phyloP scores from a whole-genome alignment of 1,140 invertebrate species.

The Monochamus saltuarius region DNA sequence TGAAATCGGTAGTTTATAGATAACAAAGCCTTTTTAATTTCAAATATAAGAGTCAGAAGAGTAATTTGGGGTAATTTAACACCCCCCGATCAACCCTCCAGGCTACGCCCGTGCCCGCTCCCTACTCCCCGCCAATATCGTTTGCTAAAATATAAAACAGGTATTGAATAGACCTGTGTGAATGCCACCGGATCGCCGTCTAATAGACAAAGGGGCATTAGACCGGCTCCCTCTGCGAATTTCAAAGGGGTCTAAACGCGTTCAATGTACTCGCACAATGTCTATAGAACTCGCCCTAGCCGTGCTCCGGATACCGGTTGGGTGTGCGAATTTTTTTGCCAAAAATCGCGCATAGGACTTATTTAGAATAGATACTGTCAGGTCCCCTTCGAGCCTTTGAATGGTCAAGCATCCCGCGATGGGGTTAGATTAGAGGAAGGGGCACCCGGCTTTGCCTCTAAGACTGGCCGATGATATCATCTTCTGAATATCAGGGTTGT shows the following conservation, averaged over 20 bases:
- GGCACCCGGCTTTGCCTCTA: too few relatives aligned
- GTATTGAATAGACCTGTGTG: constrained; percentile 29
- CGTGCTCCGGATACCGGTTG: constrained; percentile 15
- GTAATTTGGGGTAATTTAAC: too few relatives aligned
- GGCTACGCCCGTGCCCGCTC: too few relatives aligned
- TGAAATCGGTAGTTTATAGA: too few relatives aligned
- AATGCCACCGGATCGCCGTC: constrained; percentile 19
- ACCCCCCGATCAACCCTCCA: too few relatives aligned
- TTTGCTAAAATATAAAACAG: constrained; percentile 30
- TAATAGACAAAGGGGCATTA: constrained; percentile 34
- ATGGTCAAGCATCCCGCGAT: not conserved
- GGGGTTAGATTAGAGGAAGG: not conserved
- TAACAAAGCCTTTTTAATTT: too few relatives aligned
- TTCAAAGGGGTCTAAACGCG: constrained; percentile 27
- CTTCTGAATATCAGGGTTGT: too few relatives aligned
- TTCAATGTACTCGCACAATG: constrained; percentile 20
- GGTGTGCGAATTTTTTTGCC: constrained; percentile 17
- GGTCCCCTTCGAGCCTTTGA: not conserved
- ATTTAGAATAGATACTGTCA: not conserved
- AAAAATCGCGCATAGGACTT: constrained; percentile 3
- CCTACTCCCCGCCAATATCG: constrained; percentile 22
- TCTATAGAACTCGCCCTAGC: constrained; percentile 22
- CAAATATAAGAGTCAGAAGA: too few relatives aligned
- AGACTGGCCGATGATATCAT: too few relatives aligned
- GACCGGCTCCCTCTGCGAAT: constrained; percentile 30